Percentiles rank a stretch among this genome's conserved stretches.
These are phyloP conservation scores for Papilio elwesi DNA, from an alignment of 2,888 invertebrate genomes.

Conservation along the genomic window DNA sequence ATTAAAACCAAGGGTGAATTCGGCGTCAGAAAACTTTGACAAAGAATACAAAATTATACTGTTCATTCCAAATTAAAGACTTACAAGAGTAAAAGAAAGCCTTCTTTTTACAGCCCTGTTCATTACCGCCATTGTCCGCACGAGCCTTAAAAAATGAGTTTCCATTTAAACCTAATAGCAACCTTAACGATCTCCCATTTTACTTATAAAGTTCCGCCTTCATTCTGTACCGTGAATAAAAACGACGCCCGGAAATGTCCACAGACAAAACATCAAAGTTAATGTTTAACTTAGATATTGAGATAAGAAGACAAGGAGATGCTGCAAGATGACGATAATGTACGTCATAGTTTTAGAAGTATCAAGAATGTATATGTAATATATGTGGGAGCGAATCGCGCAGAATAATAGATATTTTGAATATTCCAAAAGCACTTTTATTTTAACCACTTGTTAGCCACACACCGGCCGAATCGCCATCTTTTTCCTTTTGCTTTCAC, in stretches of 20 bases:
- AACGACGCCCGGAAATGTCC: background rate
- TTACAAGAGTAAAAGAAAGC: background rate
- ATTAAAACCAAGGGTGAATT: no score
- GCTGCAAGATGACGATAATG: no score
- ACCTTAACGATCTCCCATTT: constrained; percentile 9
- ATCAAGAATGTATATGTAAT: no score
- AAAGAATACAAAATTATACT: background rate
- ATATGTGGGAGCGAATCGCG: no score
- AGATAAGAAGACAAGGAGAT: no score
- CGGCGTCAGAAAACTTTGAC: background rate
- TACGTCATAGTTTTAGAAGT: no score
- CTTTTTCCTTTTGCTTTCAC: no score
- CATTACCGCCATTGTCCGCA: constrained; percentile 16
- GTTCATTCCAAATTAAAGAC: constrained; percentile 2
- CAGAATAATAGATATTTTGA: no score
- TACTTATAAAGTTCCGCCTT: constrained; percentile 14
- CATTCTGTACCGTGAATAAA: background rate
- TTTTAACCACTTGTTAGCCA: no score
- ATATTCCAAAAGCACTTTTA: no score
- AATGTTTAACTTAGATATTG: no score
- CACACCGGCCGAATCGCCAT: no score
- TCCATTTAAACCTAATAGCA: constrained; percentile 20
- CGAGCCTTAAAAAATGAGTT: constrained; percentile 6
- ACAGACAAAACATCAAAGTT: background rate
- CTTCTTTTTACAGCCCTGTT: background rate